phyloP scores from a whole-genome alignment of 37 sponge, comb jelly and placozoan species.

The Amphimedon queenslandica region DNA sequence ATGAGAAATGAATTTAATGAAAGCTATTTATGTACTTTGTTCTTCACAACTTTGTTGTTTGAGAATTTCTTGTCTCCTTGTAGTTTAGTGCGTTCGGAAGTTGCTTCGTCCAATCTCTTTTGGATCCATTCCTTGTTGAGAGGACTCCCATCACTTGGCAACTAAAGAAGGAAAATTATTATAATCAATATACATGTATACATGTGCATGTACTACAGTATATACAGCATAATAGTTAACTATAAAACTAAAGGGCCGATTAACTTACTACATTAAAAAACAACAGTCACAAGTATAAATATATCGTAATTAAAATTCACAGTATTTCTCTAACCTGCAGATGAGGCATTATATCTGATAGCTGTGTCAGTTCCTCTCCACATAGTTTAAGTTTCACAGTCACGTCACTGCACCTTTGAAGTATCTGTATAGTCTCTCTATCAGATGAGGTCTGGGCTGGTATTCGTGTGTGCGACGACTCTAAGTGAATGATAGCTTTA shows the following conservation, averaged over 20 bases:
- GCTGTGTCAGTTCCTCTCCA: conserved; percentile 64
- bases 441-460: conserved; percentile 51
- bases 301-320: too few relatives aligned
- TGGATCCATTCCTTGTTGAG: conserved; percentile 73
- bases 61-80: conserved; percentile 46
- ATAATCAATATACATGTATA: not conserved
- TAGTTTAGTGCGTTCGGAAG: conserved; percentile 44
- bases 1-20: not conserved
- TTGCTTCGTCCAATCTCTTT: conserved; percentile 42
- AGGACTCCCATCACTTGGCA: conserved; percentile 70
- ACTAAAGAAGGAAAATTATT: conserved; percentile 13
- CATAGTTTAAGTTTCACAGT: conserved; percentile 54
- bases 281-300: too few relatives aligned
- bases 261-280: too few relatives aligned
- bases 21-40: not conserved
- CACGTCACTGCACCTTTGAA: conserved; percentile 66
- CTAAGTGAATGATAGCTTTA: conserved; percentile 81
- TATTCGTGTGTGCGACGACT: conserved; percentile 75
- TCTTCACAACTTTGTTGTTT: conserved; percentile 3
- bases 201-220: not conserved
- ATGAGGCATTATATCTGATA: conserved; percentile 63
- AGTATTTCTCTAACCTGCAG: too few relatives aligned
- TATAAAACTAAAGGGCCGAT: too few relatives aligned
- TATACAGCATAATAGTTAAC: too few relatives aligned
- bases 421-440: conserved; percentile 53